Evolutionary conservation across 2,113 vertebrate genomes (phyloP).

Genomic region (Atlantisia rogersi): DNA sequence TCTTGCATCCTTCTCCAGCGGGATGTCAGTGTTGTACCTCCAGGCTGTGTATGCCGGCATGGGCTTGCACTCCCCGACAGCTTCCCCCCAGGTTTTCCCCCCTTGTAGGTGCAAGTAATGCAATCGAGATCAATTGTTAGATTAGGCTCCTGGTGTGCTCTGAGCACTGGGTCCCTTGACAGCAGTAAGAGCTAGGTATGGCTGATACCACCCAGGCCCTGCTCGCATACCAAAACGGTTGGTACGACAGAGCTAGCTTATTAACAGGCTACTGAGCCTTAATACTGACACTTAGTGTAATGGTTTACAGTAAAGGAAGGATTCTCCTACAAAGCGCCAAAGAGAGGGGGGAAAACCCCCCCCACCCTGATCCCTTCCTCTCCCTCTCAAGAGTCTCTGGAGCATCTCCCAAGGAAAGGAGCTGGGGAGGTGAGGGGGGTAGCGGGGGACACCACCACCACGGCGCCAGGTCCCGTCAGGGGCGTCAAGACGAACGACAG

Average conservation of each 20-base stretch:
- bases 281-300: constrained; percentile 82
- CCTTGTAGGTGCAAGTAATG: constrained; percentile 56
- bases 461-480: constrained; percentile 37
- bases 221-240: neutral
- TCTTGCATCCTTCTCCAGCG: constrained; percentile 41
- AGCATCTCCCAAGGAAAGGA: constrained; percentile 42
- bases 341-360: neutral
- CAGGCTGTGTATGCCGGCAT: neutral
- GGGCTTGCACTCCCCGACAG: neutral
- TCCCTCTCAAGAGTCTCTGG: constrained; percentile 40
- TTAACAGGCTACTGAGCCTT: constrained; percentile 78
- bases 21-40: neutral
- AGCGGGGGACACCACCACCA: neutral
- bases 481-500: constrained; percentile 52
- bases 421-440: constrained; percentile 3
- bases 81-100: neutral
- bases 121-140: constrained; percentile 34
- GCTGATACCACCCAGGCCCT: constrained; percentile 50
- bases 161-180: constrained; percentile 56
- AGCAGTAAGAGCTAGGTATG: constrained; percentile 50
- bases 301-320: constrained; percentile 51
- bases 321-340: constrained; percentile 26
- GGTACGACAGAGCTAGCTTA: constrained; percentile 78
- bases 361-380: constrained; percentile 11
- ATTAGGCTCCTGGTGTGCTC: constrained; percentile 52